Percentiles rank a stretch among this genome's conserved stretches.
Evolutionary conservation across 1,140 invertebrate genomes (phyloP).

Genomic region (Rhagoletis zephyria): DNA sequence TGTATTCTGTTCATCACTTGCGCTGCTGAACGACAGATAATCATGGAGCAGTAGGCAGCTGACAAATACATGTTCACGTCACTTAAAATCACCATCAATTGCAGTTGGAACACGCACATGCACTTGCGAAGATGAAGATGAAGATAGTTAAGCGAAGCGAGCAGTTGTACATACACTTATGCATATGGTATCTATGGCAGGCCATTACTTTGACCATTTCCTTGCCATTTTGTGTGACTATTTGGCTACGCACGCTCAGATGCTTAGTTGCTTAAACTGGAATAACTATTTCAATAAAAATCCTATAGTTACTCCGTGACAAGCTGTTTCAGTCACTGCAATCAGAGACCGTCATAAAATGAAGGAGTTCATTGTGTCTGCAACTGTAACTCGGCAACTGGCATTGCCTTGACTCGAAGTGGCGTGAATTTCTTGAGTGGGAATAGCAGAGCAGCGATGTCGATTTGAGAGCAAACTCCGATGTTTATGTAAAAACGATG

Average conservation of each 20-base stretch:
- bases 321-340: conserved; percentile 28
- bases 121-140: background rate
- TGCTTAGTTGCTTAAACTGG: background rate
- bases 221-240: background rate
- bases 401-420: too few relatives aligned
- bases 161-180: background rate
- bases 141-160: too few relatives aligned
- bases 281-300: background rate
- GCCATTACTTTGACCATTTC: background rate
- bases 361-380: background rate
- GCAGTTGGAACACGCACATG: conserved; percentile 4
- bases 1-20: background rate
- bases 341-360: conserved; percentile 15
- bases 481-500: too few relatives aligned
- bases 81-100: conserved; percentile 44
- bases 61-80: conserved; percentile 40
- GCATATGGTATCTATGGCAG: background rate
- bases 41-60: conserved; percentile 41
- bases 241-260: background rate
- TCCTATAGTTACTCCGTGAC: background rate
- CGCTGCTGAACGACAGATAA: background rate
- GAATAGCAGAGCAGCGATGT: too few relatives aligned
- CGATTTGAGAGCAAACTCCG: too few relatives aligned
- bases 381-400: too few relatives aligned
- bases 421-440: too few relatives aligned